phyloP scores from a whole-genome alignment of 1,140 invertebrate genomes.

The Hylaeus volcanicus region DNA sequence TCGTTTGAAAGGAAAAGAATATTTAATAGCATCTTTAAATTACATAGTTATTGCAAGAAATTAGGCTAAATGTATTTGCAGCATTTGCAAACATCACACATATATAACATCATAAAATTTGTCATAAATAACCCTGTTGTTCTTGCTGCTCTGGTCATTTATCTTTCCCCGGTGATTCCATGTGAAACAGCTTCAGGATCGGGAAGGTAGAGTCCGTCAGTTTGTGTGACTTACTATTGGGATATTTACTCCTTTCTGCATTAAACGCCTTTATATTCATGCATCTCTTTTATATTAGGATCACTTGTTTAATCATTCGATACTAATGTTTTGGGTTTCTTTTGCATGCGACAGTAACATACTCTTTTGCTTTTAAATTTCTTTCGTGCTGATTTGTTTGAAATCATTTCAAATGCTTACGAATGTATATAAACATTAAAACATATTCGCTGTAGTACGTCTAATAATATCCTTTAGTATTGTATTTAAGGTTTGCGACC shows the following conservation, averaged over 20 bases:
- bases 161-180: slow-evolving; percentile 61
- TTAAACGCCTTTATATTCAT: slow-evolving; percentile 84
- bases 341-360: slow-evolving; percentile 51
- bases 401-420: background rate
- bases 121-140: slow-evolving; percentile 64
- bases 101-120: slow-evolving; percentile 10
- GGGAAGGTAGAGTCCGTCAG: slow-evolving; percentile 86
- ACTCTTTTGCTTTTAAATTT: slow-evolving; percentile 17
- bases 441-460: background rate
- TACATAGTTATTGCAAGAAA: no score
- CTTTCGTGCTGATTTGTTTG: slow-evolving; percentile 10
- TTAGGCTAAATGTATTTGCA: no score
- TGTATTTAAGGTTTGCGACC: slow-evolving; percentile 6
- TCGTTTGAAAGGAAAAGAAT: no score
- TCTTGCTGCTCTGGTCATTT: slow-evolving; percentile 70
- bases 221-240: slow-evolving; percentile 83
- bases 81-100: slow-evolving; percentile 13
- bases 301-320: slow-evolving; percentile 49
- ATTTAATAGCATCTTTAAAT: no score
- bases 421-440: background rate
- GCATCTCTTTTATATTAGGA: slow-evolving; percentile 78
- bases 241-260: slow-evolving; percentile 84
- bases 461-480: background rate
- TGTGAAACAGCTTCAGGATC: slow-evolving; percentile 83
- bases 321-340: slow-evolving; percentile 42